Base-by-base conservation (phyloP, 2,888 invertebrate genomes). In the Lasioglossum oenotherae region DNA sequence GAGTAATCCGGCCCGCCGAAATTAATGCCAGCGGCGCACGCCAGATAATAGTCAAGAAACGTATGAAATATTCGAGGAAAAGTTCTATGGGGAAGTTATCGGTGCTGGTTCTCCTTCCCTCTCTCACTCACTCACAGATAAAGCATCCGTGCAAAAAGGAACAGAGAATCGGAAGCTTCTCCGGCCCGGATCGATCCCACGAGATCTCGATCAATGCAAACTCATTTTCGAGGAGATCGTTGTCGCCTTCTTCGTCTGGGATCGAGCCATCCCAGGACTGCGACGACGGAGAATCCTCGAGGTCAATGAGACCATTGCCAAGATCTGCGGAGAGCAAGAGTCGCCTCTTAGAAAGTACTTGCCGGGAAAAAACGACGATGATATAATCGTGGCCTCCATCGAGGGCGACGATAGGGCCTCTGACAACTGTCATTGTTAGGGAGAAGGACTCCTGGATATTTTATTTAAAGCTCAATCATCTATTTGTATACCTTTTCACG, bases 321-420 rank as follows among this genome's bases (percentile, higher is more conserved):
- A 82, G 46, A 38, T 41, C 44, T 27, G 31, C 31, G 57, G 71
- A 76, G 49, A 72, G 73, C 64, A 57, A 75, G 73, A 80, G 77
- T 80, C 88, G 53, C 80, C 71, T 75, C 74, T 89, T 81, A 23
- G 85, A 81, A 87, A 83, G 85, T 76, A 81, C 74, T 78, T 78
- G 74, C 49, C 73, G 35, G 60, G 41, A n/a, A 71, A 57, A 46
- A 82, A 78, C 82, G 80, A 71, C 64, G 84, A 78, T 74, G 81
- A 86, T 69, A 84, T 87, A 88, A 89, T 90, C 77, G 85, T 82
- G 90, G 89, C 89, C 89, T 88, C 73, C 85, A 87, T 87, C 82
- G 72, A 57, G n/a, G n/a, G 57, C n/a, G 78, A 72, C 83, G 83
- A 87, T 87, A 41, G 12, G 12, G n/a, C 64, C 64, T 31, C 16